Evolutionary conservation across 2,113 vertebrate genomes (phyloP).

Genomic region (Oostethus manadensis): DNA sequence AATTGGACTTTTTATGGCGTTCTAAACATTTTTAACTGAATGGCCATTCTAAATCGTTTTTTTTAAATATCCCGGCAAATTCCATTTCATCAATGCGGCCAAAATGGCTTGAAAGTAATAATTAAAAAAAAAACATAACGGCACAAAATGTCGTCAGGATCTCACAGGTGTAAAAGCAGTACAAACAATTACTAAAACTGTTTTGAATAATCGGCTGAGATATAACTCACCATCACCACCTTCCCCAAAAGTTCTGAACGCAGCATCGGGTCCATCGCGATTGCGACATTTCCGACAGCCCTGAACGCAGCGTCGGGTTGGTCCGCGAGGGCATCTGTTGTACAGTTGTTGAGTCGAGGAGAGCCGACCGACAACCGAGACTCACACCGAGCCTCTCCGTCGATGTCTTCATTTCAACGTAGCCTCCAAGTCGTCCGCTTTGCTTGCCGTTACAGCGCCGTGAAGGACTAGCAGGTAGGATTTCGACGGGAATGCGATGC

Average conservation of each 20-base stretch:
- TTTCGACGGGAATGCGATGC: background rate
- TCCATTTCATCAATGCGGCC: too few species aligned
- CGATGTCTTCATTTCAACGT: conserved; percentile 30
- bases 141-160: too few species aligned
- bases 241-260: background rate
- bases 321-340: conserved; percentile 18
- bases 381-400: background rate
- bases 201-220: too few species aligned
- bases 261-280: background rate
- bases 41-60: too few species aligned
- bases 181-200: too few species aligned
- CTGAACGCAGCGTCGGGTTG: conserved; percentile 33
- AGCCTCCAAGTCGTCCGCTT: background rate
- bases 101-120: too few species aligned
- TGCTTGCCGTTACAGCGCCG: background rate
- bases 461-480: conserved; percentile 40
- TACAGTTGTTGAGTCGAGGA: conserved; percentile 10
- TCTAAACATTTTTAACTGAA: too few species aligned
- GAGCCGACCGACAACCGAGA: background rate
- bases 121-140: too few species aligned
- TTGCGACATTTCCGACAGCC: conserved; percentile 25
- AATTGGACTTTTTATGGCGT: too few species aligned
- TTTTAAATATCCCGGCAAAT: too few species aligned
- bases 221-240: too few species aligned
- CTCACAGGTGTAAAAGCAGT: too few species aligned